A percentile compares a stretch with the other conserved stretches of the same genome.
Conservation (phyloP, 2,888 invertebrate species). For the Microplitis deprimator region DNA sequence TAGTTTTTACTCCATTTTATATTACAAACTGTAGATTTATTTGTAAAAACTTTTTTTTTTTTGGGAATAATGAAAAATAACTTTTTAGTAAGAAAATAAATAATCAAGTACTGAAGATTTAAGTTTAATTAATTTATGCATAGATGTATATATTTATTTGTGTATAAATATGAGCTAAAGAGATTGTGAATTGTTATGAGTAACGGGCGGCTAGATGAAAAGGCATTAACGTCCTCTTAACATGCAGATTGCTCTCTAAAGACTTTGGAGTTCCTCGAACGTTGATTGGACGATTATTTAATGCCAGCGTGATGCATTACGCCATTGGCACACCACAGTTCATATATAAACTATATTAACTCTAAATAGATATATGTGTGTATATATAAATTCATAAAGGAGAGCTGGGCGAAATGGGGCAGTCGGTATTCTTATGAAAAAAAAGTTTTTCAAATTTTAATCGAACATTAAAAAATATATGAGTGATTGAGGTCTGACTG, state of each 20-base stretch:
- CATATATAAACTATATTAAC: neutral
- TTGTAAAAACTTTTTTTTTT: too few relatives aligned
- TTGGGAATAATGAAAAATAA: too few relatives aligned
- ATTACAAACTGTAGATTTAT: neutral
- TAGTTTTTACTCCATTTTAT: neutral
- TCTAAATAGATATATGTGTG: neutral
- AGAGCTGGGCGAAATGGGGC: too few relatives aligned
- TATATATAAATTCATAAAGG: too few relatives aligned
- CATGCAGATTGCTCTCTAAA: conserved; percentile 69
- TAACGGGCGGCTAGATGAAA: conserved; percentile 65
- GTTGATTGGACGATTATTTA: conserved; percentile 70
- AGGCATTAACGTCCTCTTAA: conserved; percentile 70
- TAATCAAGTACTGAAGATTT: neutral
- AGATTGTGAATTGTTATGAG: conserved; percentile 39
- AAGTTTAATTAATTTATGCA: conserved; percentile 12
- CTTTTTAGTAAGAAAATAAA: neutral
- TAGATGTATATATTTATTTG: conserved; percentile 28
- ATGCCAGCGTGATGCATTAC: conserved; percentile 55
- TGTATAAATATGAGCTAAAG: conserved; percentile 24
- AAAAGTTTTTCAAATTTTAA: neutral
- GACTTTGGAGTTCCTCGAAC: conserved; percentile 67
- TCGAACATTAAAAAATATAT: too few relatives aligned
- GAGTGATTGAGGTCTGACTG: too few relatives aligned
- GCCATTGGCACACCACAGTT: conserved; percentile 41
- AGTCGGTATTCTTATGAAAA: too few relatives aligned